Percentiles rank a stretch among this genome's conserved stretches.
phyloP scores from a whole-genome alignment of 2,113 vertebrate genomes.

The Monopterus albus region DNA sequence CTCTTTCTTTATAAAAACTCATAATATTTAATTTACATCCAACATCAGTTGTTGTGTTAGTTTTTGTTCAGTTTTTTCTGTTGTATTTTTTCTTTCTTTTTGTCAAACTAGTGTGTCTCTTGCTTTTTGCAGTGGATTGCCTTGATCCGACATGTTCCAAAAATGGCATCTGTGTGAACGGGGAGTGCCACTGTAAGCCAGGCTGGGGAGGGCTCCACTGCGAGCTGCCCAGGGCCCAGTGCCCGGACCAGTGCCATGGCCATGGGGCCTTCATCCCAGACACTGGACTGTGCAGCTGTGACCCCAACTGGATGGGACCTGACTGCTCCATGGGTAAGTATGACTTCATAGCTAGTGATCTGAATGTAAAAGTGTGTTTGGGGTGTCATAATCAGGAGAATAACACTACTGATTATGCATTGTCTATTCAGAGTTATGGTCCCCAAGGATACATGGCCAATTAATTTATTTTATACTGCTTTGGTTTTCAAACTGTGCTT shows the following conservation, averaged over 20 bases:
- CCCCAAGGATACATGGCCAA: conserved; percentile 37
- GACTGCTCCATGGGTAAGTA: conserved; percentile 96
- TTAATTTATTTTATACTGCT: conserved; percentile 52
- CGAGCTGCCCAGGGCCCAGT: conserved; percentile 93
- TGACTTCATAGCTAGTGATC: neutral
- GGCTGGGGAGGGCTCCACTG: conserved; percentile 97
- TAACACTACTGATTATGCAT: neutral
- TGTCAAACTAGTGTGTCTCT: conserved; percentile 12
- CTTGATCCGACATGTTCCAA: conserved; percentile 95
- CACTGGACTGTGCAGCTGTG: conserved; percentile 95
- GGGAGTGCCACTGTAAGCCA: conserved; percentile 96
- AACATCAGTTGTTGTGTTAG: conserved; percentile 11
- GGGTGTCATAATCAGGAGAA: conserved; percentile 7
- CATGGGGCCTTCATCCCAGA: conserved; percentile 95
- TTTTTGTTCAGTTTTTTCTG: conserved; percentile 23
- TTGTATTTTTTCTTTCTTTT: neutral
- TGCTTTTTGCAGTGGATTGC: conserved; percentile 88
- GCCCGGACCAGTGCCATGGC: conserved; percentile 97
- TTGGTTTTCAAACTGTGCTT: conserved; percentile 38
- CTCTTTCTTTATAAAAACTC: neutral
- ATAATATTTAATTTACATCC: conserved; percentile 43
- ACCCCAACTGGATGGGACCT: conserved; percentile 98
- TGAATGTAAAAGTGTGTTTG: neutral
- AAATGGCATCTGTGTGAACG: conserved; percentile 95
- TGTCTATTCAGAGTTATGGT: conserved; percentile 16